These are phyloP conservation scores for Rhodinocichla rosea DNA, from an alignment of 2,113 vertebrate genomes.

Conservation along the genomic window DNA sequence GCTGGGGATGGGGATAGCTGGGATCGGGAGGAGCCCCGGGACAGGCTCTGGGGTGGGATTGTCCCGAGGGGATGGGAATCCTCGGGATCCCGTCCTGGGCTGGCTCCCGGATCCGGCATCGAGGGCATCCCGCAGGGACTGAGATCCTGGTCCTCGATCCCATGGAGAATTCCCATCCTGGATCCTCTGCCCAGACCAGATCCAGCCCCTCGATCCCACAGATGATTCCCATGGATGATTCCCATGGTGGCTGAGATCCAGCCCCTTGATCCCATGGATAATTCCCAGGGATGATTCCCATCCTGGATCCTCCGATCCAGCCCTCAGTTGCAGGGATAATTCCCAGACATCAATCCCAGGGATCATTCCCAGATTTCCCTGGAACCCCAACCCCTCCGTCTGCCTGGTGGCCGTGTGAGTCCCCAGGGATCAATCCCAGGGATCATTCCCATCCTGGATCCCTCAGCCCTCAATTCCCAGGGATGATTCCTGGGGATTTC, in stretches of 20 bases:
- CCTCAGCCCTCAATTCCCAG: background rate
- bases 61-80: too few relatives aligned
- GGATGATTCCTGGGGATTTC: too few relatives aligned
- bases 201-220: too few relatives aligned
- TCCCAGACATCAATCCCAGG: too few relatives aligned
- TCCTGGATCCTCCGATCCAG: too few relatives aligned
- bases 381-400: too few relatives aligned
- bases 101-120: fast-evolving
- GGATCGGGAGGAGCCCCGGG: too few relatives aligned
- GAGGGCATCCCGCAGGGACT: fast-evolving
- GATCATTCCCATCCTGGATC: background rate
- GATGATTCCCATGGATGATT: background rate
- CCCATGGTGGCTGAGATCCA: background rate
- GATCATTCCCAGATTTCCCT: too few relatives aligned
- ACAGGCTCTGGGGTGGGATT: background rate
- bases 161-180: background rate
- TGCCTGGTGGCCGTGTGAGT: too few relatives aligned
- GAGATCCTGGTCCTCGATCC: background rate
- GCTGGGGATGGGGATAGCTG: background rate
- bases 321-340: too few relatives aligned
- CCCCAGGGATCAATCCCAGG: background rate
- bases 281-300: background rate
- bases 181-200: background rate
- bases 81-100: background rate
- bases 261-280: fast-evolving